A percentile compares a stretch with the other conserved stretches of the same genome.
phyloP scores from a whole-genome alignment of 2,113 vertebrate species.

The Spilogale gracilis region DNA sequence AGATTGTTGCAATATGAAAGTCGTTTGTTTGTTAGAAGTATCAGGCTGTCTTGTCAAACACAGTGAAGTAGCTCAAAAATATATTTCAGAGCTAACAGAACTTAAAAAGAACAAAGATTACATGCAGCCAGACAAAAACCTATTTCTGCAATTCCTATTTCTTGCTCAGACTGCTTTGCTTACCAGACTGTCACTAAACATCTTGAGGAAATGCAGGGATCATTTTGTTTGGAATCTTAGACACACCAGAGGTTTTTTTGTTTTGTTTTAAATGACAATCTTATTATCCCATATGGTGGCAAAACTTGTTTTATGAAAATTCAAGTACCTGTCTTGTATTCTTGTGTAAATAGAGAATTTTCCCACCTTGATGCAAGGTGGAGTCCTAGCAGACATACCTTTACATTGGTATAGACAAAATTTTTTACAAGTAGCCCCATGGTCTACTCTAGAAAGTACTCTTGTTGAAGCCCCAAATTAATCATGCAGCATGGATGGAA shows the following conservation, averaged over 20 bases:
- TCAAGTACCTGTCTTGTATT: neutral
- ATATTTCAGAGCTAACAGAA: conserved; percentile 98
- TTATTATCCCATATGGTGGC: neutral
- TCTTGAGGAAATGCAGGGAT: conserved; percentile 89
- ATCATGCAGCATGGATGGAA: neutral
- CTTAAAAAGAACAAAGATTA: conserved; percentile 96
- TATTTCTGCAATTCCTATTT: conserved; percentile 89
- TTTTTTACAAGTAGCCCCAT: neutral
- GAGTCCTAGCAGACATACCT: neutral
- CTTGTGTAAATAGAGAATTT: neutral
- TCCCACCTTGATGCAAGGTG: neutral
- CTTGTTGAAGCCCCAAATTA: conserved; percentile 3
- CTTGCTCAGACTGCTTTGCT: conserved; percentile 73
- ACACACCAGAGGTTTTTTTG: conserved; percentile 84
- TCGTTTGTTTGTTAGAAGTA: conserved; percentile 94
- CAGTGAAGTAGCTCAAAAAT: conserved; percentile 94
- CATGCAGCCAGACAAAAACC: conserved; percentile 93
- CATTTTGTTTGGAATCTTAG: conserved; percentile 91
- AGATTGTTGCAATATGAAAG: conserved; percentile 99
- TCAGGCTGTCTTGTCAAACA: conserved; percentile 94
- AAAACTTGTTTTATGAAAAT: conserved; percentile 18
- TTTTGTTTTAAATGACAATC: neutral
- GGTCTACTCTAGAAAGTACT: neutral
- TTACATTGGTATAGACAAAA: neutral
- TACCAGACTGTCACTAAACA: conserved; percentile 69